These are phyloP conservation scores for Alcedo quadribrachys DNA, from an alignment of 2,797 vertebrate species.

Conservation along the genomic window DNA sequence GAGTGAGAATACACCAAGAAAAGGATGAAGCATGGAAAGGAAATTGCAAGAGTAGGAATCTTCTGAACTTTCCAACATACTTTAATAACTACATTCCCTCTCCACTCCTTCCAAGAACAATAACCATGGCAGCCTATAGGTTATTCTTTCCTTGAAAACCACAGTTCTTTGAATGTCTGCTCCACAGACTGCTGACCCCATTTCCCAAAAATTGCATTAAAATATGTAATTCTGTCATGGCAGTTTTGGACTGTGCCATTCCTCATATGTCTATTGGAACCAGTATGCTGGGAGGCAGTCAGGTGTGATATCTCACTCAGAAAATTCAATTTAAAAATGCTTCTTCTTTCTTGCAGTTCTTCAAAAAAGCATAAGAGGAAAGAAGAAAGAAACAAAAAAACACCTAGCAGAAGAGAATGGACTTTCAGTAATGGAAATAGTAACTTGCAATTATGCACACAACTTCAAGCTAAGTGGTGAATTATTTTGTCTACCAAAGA, in stretches of 20 bases:
- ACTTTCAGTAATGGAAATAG: too few species aligned
- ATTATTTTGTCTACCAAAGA: neutral
- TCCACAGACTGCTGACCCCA: neutral
- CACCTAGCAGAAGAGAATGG: neutral
- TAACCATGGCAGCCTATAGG: neutral
- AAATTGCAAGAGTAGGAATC: neutral
- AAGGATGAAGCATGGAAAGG: neutral
- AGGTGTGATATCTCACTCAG: neutral
- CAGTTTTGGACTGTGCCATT: neutral
- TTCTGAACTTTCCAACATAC: neutral
- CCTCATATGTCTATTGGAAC: neutral
- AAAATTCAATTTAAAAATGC: neutral
- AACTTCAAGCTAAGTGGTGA: neutral
- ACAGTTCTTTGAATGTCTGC: neutral
- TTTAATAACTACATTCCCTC: neutral
- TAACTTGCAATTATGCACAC: neutral
- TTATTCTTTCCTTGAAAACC: neutral
- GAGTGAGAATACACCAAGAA: neutral
- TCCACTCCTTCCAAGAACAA: neutral
- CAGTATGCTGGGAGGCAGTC: neutral
- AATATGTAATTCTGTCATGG: neutral
- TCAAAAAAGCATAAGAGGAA: neutral
- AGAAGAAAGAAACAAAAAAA: neutral
- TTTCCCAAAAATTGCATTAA: neutral
- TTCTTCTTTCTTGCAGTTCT: neutral